phyloP scores from a whole-genome alignment of 2,113 vertebrate genomes.

The Tyrannus savana region DNA sequence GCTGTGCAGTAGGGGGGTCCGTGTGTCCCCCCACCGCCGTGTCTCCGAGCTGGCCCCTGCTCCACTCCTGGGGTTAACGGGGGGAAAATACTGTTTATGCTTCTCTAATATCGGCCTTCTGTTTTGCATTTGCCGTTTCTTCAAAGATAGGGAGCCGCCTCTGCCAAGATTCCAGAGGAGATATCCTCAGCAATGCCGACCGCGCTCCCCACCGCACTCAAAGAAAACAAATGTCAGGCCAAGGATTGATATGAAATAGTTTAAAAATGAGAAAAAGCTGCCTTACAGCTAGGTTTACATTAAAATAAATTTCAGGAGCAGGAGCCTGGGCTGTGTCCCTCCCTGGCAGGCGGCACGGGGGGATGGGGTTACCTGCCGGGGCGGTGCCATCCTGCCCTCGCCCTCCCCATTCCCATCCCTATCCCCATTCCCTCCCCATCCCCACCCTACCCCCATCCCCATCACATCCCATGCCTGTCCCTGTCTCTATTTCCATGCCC shows the following conservation, averaged over 20 bases:
- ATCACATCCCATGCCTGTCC: no score
- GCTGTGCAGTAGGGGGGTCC: fast-evolving
- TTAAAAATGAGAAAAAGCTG: constrained; percentile 86
- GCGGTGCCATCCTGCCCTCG: not conserved
- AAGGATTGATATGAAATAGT: constrained; percentile 78
- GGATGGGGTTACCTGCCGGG: constrained; percentile 64
- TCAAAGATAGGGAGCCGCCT: constrained; percentile 74
- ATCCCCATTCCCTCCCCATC: not conserved
- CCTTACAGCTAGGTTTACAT: constrained; percentile 75
- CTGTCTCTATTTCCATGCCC: no score
- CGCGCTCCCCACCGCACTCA: constrained; percentile 75
- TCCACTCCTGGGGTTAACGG: not conserved
- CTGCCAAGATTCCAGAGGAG: constrained; percentile 83
- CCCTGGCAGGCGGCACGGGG: not conserved
- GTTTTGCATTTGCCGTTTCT: constrained; percentile 82
- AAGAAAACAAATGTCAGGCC: constrained; percentile 75
- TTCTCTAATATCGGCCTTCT: constrained; percentile 78
- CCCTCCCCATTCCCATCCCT: not conserved
- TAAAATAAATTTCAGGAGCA: constrained; percentile 62
- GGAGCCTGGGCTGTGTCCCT: constrained; percentile 1
- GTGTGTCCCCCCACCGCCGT: fast-evolving
- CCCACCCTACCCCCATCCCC: not conserved
- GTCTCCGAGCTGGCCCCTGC: not conserved
- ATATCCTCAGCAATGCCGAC: constrained; percentile 77
- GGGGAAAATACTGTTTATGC: constrained; percentile 63